Evolutionary conservation across 2,113 vertebrate genomes (phyloP).

Genomic region (Strix aluco): DNA sequence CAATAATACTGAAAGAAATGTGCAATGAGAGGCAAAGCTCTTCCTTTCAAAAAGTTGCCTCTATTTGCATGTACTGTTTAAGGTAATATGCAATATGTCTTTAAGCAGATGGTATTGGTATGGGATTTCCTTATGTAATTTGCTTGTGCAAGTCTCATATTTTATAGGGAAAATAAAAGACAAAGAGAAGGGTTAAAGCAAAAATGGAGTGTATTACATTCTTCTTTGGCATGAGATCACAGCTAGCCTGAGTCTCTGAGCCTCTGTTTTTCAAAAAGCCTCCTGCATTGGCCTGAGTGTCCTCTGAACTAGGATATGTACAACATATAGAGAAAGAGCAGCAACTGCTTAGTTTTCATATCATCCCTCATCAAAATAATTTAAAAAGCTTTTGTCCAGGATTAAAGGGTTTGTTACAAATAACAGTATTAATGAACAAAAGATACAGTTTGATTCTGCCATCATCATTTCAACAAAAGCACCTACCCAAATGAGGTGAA

Average conservation of each 20-base stretch:
- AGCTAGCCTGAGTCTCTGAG: slow-evolving; percentile 9
- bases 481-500: background rate
- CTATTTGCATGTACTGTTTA: background rate
- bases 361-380: background rate
- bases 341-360: background rate
- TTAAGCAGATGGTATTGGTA: background rate
- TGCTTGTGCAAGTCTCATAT: background rate
- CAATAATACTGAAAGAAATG: background rate
- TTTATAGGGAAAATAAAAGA: background rate
- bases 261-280: background rate
- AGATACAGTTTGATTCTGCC: background rate
- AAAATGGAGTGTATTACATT: background rate
- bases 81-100: background rate
- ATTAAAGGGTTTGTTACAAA: background rate
- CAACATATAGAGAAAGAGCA: background rate
- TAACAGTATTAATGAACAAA: background rate
- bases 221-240: background rate
- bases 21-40: background rate
- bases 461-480: background rate
- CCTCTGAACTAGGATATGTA: background rate
- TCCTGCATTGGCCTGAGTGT: background rate
- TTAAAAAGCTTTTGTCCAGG: background rate
- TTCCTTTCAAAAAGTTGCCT: background rate
- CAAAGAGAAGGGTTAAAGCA: background rate
- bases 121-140: background rate